Percentiles rank a stretch among this genome's conserved stretches.
phyloP scores from a whole-genome alignment of 2,888 invertebrate genomes.

The Philereme vetulata region DNA sequence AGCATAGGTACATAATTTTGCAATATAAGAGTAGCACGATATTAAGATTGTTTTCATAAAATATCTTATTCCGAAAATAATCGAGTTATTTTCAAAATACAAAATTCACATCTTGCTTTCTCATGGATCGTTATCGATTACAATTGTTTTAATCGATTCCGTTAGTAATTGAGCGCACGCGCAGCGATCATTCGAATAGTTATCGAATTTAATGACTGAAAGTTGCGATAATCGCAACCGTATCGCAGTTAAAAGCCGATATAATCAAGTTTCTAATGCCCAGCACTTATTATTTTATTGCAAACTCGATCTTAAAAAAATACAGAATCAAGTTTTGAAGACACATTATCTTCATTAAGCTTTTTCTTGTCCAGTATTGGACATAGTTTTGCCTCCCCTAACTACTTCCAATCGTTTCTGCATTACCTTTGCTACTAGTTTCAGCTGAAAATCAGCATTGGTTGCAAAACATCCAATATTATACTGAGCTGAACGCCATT shows the following conservation, averaged over 20 bases:
- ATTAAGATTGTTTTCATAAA: background rate
- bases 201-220: conserved; percentile 63
- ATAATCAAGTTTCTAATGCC: conserved; percentile 31
- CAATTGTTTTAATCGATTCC: conserved; percentile 71
- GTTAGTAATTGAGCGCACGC: conserved; percentile 73
- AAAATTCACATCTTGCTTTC: conserved; percentile 65
- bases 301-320: too few relatives aligned
- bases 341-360: too few relatives aligned
- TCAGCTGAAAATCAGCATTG: too few relatives aligned
- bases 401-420: too few relatives aligned
- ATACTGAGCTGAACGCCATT: too few relatives aligned
- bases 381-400: too few relatives aligned
- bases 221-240: conserved; percentile 61
- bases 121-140: conserved; percentile 73
- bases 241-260: conserved; percentile 54
- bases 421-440: too few relatives aligned
- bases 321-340: too few relatives aligned
- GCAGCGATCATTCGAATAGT: conserved; percentile 49
- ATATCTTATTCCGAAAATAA: conserved; percentile 13
- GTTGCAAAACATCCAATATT: too few relatives aligned
- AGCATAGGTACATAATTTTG: too few relatives aligned
- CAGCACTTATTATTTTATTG: conserved; percentile 16
- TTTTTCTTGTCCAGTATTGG: too few relatives aligned
- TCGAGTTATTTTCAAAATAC: conserved; percentile 39
- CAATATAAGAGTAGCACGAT: too few relatives aligned